These are phyloP conservation scores for Pocillopora verrucosa DNA, from an alignment of 64 coral and sea anemone genomes.

Conservation along the genomic window DNA sequence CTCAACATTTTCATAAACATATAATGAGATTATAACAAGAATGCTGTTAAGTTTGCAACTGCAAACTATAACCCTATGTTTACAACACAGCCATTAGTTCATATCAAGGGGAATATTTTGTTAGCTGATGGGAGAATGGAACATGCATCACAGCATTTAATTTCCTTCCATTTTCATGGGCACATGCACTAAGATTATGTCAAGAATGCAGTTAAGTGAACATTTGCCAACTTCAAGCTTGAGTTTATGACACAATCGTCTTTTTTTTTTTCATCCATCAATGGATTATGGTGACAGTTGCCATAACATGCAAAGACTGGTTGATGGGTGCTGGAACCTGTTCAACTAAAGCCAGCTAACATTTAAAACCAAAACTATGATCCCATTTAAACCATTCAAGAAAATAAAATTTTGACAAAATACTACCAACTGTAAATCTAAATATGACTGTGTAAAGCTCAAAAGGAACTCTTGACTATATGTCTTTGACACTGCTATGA, in stretches of 20 bases:
- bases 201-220: not conserved
- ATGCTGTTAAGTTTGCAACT: conserved; percentile 3
- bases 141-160: too few species aligned
- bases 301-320: conserved; percentile 6
- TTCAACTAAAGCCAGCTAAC: not conserved
- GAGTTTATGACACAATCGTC: not conserved
- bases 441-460: not conserved
- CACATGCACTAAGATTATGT: not conserved
- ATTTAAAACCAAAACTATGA: not conserved
- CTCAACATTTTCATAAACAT: not conserved
- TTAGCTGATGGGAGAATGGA: too few species aligned
- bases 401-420: not conserved
- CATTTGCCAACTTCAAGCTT: conserved; percentile 17
- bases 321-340: conserved; percentile 10
- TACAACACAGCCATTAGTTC: not conserved
- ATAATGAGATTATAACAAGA: not conserved
- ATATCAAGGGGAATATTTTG: too few species aligned
- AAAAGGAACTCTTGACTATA: too few species aligned
- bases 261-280: not conserved
- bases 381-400: not conserved
- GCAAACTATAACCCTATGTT: not conserved
- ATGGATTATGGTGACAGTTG: conserved; percentile 6
- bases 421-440: not conserved
- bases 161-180: too few species aligned
- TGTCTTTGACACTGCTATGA: too few species aligned